Base-by-base conservation (phyloP, 2,888 invertebrate genomes). In the Megastigmus dorsalis region DNA sequence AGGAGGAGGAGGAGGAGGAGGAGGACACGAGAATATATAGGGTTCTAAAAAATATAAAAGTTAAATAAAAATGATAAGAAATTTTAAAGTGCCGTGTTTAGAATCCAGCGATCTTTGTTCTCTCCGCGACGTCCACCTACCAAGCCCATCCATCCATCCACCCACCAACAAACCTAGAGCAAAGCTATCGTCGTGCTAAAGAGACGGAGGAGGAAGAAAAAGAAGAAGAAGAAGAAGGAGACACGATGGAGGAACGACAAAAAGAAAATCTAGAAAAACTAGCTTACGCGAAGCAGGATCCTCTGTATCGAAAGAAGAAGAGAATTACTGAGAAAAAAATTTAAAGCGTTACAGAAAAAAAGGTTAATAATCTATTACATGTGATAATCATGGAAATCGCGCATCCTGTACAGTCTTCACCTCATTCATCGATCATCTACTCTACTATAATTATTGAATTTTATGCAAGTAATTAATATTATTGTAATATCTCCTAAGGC, bases 361-460 rank as follows among this genome's bases (percentile, higher is more conserved):
- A 73, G 79, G 70, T 59, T 89, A 91, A 90, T 91, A 91, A 91
- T 91, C 91, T 91, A 91, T 91, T 91, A 91, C 91, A 91, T 91
- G 91, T 91, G 91, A 91, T 91, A 91, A 88, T 88, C 87, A 88
- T 87, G 86, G 83, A 87, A 84, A 87, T 88, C 86, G 88, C 85
- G 87, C 91, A 91, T 91, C 90, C 90, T 90, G 90, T 88, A 88
- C 86, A 89, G 90, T 85, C 90, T 91, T 90, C 91, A 88, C 91
- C 90, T 91, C 91, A 91, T 91, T 91, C 91, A 91, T 91, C 90
- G 90, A 91, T 91, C 91, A 90, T 91, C 91, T 89, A 89, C 85
- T 89, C 89, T 89, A 89, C 88, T 90, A 90, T 89, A 89, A 90
- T 90, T 88, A 89, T 87, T 89, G 87, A 88, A 88, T 88, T 88